These are phyloP conservation scores for Hydropsyche betteni DNA, from an alignment of 2,888 invertebrate species.

Conservation along the genomic window DNA sequence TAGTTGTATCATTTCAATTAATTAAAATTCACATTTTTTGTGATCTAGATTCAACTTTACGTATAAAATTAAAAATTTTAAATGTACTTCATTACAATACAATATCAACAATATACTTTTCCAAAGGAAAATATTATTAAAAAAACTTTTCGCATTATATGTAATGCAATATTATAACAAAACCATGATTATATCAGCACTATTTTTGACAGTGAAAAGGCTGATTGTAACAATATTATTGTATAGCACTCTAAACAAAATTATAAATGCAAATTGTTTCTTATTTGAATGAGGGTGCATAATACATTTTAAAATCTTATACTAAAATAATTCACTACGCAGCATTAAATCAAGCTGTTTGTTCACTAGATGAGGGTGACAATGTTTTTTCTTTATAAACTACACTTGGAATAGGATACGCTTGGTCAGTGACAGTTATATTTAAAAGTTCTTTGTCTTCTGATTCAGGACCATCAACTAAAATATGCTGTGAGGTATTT, in stretches of 20 bases:
- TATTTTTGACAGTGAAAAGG: constrained; percentile 18
- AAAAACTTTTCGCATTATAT: too few relatives aligned
- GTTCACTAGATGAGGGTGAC: constrained; percentile 44
- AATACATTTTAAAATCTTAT: constrained; percentile 34
- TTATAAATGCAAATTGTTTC: constrained; percentile 28
- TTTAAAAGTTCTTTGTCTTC: constrained; percentile 49
- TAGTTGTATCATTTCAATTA: too few relatives aligned
- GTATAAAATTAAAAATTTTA: constrained; percentile 14
- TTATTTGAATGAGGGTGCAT: constrained; percentile 34
- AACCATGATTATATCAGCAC: too few relatives aligned
- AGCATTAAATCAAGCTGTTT: constrained; percentile 47
- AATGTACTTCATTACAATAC: neutral
- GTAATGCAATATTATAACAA: too few relatives aligned
- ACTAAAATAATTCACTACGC: constrained; percentile 41
- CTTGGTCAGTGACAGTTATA: constrained; percentile 23
- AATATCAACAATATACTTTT: neutral
- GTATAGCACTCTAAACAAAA: constrained; percentile 20
- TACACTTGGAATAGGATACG: constrained; percentile 37
- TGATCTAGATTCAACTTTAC: too few relatives aligned
- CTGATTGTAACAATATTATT: constrained; percentile 17
- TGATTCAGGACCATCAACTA: constrained; percentile 58
- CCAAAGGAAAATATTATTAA: too few relatives aligned
- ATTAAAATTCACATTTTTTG: too few relatives aligned
- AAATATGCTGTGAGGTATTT: constrained; percentile 64
- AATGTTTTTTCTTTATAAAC: constrained; percentile 42